phyloP scores from a whole-genome alignment of 2,888 invertebrate species.

The Caenorhabditis uteleia region DNA sequence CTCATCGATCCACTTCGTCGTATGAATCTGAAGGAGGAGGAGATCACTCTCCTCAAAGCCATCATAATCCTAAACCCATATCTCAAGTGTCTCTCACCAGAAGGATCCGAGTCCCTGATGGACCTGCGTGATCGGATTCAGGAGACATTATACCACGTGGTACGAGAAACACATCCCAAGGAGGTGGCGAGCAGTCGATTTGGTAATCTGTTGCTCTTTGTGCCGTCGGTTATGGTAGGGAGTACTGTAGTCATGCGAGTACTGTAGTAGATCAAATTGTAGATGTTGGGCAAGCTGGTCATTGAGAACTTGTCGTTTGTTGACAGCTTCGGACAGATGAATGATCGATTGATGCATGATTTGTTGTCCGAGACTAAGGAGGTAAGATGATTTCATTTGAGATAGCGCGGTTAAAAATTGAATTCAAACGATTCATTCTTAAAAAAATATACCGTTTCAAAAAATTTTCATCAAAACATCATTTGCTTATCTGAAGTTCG shows the following conservation, averaged over 20 bases:
- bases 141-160: slow-evolving; percentile 65
- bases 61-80: slow-evolving; percentile 66
- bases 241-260: too few relatives aligned
- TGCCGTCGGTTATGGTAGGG: slow-evolving; percentile 65
- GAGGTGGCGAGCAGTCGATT: slow-evolving; percentile 68
- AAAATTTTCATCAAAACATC: too few relatives aligned
- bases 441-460: too few relatives aligned
- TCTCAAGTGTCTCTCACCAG: slow-evolving; percentile 56
- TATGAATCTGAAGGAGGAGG: slow-evolving; percentile 66
- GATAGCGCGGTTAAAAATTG: too few relatives aligned
- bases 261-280: too few relatives aligned
- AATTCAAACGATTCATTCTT: too few relatives aligned
- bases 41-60: slow-evolving; percentile 64
- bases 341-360: slow-evolving; percentile 61
- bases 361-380: slow-evolving; percentile 51
- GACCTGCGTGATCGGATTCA: slow-evolving; percentile 66
- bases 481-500: too few relatives aligned
- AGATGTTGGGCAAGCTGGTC: slow-evolving; percentile 62
- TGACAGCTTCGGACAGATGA: slow-evolving; percentile 62
- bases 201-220: slow-evolving; percentile 65
- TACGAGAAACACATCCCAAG: slow-evolving; percentile 68
- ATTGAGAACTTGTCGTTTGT: slow-evolving; percentile 66
- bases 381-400: too few relatives aligned
- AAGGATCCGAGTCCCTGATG: slow-evolving; percentile 64
- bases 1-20: slow-evolving; percentile 62